Percentiles rank a stretch among this genome's conserved stretches.
Evolutionary conservation across 1,140 invertebrate genomes (phyloP).

Genomic region (Dinothrombium tinctorium): DNA sequence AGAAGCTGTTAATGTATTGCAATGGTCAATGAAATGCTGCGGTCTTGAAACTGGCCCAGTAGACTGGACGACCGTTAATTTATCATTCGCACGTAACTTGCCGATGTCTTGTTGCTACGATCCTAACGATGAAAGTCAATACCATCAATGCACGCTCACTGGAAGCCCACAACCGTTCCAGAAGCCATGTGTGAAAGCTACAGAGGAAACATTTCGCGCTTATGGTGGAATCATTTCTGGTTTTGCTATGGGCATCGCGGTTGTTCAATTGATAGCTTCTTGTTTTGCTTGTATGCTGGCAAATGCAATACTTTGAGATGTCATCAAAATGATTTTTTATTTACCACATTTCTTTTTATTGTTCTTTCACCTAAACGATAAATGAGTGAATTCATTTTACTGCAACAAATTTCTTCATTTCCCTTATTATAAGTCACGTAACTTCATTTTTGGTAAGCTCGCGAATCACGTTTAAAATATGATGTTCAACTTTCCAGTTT

Average conservation of each 20-base stretch:
- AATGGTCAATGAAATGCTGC: slow-evolving; percentile 2
- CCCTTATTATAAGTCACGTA: no score
- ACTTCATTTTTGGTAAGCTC: no score
- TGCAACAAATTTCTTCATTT: no score
- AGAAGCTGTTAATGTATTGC: not conserved
- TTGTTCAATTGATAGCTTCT: slow-evolving; percentile 7
- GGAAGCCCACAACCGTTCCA: not conserved
- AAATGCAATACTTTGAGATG: no score
- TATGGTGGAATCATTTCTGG: slow-evolving; percentile 2
- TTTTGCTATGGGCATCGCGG: not conserved
- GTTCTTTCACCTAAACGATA: no score
- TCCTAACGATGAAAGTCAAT: not conserved
- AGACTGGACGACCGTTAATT: slow-evolving; percentile 6
- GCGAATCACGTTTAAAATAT: no score
- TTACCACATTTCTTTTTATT: no score
- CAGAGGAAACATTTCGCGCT: not conserved
- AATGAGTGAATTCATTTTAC: no score
- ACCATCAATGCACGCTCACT: not conserved
- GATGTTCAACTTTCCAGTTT: no score
- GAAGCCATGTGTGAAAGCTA: not conserved
- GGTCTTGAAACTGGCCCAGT: not conserved
- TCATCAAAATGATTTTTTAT: no score
- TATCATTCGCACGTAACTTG: not conserved
- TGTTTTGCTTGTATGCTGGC: slow-evolving; percentile 8
- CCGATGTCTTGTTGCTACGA: slow-evolving; percentile 3